A percentile compares a stretch with the other conserved stretches of the same genome.
phyloP scores from a whole-genome alignment of 2,113 vertebrate species.

The Sterrhoptilus dennistouni region DNA sequence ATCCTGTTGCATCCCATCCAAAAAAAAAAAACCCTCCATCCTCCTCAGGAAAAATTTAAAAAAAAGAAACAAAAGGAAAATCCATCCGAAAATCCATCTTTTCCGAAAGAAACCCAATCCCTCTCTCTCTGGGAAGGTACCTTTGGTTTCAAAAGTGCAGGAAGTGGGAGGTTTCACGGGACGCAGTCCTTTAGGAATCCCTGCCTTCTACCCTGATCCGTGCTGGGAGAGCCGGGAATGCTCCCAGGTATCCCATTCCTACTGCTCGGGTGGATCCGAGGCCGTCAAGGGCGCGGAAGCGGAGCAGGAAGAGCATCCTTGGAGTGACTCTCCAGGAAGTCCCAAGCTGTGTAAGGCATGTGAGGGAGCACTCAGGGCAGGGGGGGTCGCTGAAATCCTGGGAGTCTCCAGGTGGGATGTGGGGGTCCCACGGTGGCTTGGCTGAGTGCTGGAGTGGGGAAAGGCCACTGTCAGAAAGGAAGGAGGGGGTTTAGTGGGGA shows the following conservation, averaged over 20 bases:
- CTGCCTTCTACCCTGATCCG: neutral
- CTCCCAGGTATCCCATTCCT: neutral
- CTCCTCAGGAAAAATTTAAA: neutral
- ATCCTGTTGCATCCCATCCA: neutral
- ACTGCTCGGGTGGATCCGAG: neutral
- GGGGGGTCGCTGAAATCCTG: neutral
- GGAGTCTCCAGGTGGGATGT: neutral
- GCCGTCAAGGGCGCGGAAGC: slow-evolving; percentile 15
- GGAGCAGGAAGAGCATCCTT: neutral
- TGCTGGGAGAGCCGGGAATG: neutral
- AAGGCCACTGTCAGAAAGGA: slow-evolving; percentile 41
- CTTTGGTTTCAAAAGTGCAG: slow-evolving; percentile 76
- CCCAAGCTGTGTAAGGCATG: slow-evolving; percentile 77
- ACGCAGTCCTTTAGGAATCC: neutral
- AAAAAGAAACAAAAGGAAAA: neutral
- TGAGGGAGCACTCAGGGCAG: slow-evolving; percentile 22
- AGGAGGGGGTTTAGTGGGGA: neutral
- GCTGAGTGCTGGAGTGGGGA: neutral
- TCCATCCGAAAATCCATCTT: neutral
- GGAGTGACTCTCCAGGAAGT: slow-evolving; percentile 30
- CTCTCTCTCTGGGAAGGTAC: slow-evolving; percentile 53
- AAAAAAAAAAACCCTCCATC: neutral
- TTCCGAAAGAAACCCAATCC: neutral
- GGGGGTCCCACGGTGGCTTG: neutral
- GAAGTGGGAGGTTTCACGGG: slow-evolving; percentile 49